Base-by-base conservation (phyloP, 1,140 invertebrate genomes). In the Maconellicoccus hirsutus region DNA sequence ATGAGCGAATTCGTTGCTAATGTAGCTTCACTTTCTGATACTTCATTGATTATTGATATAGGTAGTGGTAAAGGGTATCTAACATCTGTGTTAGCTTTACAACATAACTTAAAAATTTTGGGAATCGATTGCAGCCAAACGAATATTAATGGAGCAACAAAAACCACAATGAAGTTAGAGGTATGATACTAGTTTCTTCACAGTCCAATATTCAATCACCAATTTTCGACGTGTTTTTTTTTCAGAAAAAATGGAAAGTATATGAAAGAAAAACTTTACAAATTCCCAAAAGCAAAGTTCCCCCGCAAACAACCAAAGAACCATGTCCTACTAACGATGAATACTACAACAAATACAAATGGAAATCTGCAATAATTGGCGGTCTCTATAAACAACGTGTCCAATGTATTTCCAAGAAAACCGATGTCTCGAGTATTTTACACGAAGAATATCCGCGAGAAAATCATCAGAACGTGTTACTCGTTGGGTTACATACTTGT, bases 31-130 rank as follows among this genome's bases (percentile, higher is more conserved):
- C 75, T 72, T 3, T 66, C 72, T 16, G 71, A 70, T 7, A 63
- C 79, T 0, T 76, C 77, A 0, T 81, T 83, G 76, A 82, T 92
- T 73, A 83, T 94, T 59, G 92, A 96, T 79, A 85, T 91, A 33
- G 92, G 92, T 0, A 92, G 92, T 79, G 92, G 92, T 0, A 90
- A 91, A 78, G 92, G 91, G 0, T 92, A 94, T 79, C 79, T 94
- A 0, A 89, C 89, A 29, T 86, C 86, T 0, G 83, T 88, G 70
- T 79, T 95, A 61, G 83, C 87, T 0, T 82, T 92, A 3, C 82
- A 86, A 71, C 86, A 89, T 79, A 78, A 84, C 7, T 79, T 91
- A 69, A 85, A 86, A 23, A 88, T 92, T 26, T 80, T 94, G 2
- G 91, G 90, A 2, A 83, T 95, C 0, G 92, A 95, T 80, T 86